These are phyloP conservation scores for Enteromius paludinosus DNA, from an alignment of 2,797 vertebrate genomes.

Conservation along the genomic window DNA sequence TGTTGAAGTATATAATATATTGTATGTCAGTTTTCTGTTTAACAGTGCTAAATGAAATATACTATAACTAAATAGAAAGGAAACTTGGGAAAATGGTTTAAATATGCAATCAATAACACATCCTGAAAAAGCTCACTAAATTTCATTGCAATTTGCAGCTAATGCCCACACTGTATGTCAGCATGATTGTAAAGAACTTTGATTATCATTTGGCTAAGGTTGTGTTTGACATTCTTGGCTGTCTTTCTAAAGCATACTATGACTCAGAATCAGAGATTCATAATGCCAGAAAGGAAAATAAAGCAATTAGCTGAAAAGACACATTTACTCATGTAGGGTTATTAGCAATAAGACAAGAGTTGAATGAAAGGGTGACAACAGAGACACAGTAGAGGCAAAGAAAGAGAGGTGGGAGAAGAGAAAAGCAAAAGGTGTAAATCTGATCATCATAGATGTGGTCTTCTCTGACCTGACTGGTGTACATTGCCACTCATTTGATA, in stretches of 20 bases:
- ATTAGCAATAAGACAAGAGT: neutral
- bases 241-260: neutral
- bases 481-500: constrained; percentile 67
- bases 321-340: neutral
- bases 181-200: neutral
- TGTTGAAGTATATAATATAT: neutral
- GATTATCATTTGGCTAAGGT: neutral
- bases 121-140: neutral
- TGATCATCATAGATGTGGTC: constrained; percentile 67
- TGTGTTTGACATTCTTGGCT: constrained; percentile 1
- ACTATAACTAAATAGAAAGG: neutral
- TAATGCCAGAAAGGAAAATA: neutral
- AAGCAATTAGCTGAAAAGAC: constrained; percentile 14
- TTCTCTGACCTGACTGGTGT: constrained; percentile 62
- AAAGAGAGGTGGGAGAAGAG: constrained; percentile 45
- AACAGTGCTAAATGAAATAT: neutral
- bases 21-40: neutral
- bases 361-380: constrained; percentile 10
- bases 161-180: neutral
- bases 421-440: constrained; percentile 74
- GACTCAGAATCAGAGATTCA: constrained; percentile 8
- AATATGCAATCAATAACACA: neutral
- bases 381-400: neutral
- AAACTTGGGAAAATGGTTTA: neutral
- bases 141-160: neutral